These are phyloP conservation scores for Enteromius paludinosus DNA, from an alignment of 2,797 vertebrate species.

Conservation along the genomic window DNA sequence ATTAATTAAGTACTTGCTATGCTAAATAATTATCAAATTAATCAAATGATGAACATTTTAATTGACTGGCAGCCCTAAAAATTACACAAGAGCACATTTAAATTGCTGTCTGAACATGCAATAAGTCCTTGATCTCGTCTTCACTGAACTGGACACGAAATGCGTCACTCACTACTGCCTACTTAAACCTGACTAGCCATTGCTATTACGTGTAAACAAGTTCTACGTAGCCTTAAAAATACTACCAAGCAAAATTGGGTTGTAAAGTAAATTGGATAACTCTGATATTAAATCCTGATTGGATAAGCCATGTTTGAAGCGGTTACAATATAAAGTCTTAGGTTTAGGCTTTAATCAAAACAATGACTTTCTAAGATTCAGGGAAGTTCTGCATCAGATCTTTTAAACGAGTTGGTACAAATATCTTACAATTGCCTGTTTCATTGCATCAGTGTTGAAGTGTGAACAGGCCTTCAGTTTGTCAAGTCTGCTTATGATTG, in stretches of 20 bases:
- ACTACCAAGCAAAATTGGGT: neutral
- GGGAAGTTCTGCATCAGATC: neutral
- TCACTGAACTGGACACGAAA: neutral
- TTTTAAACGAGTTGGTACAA: neutral
- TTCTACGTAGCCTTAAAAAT: neutral
- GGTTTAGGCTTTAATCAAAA: neutral
- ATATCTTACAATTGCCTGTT: neutral
- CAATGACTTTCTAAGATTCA: neutral
- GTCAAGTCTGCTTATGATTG: neutral
- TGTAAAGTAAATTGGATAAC: neutral
- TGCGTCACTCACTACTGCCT: neutral
- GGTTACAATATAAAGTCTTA: neutral
- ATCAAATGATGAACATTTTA: constrained; percentile 21
- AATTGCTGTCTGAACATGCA: neutral
- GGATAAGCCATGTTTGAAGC: neutral
- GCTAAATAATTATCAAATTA: constrained; percentile 19
- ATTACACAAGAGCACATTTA: neutral
- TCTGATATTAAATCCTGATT: neutral
- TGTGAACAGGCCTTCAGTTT: neutral
- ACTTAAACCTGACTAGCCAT: neutral
- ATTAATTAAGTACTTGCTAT: constrained; percentile 21
- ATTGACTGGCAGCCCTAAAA: constrained; percentile 27
- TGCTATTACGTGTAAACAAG: neutral
- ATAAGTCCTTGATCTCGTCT: neutral
- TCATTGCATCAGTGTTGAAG: neutral